Evolutionary conservation across 2,113 vertebrate genomes (phyloP), one percentile per base, ranked within the genome.

Genomic region (Daubentonia madagascariensis): DNA sequence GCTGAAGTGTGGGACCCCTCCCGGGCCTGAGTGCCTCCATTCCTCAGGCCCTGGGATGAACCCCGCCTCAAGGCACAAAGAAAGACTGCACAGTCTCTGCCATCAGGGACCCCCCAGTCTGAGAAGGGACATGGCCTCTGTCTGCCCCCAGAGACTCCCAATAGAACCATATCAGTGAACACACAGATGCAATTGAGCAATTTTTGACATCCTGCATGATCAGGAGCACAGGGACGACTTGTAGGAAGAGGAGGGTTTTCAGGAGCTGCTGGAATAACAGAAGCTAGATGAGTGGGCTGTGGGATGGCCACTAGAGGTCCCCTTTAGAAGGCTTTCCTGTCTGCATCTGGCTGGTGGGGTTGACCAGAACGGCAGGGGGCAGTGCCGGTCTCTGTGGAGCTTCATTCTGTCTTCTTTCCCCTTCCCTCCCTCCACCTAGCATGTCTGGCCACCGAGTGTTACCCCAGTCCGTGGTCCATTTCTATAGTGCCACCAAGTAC

Each of bases 401-500:
- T 22, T 97, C 50, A 96, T 59, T 75, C 23, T 91, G 59, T 0
- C 76, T 0, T 76, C 30, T 84, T 81, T 52, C 72, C 57, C 90
- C 86, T 98, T 92, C 91, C 96, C 90, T 97, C 72, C 75, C 45
- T 94, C 91, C 85, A 63, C 75, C 52, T 98, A 99, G 99, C 98
- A 99, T 99, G 99, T 98, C 98, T 1, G 99, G 99, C 50, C 99
- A 99, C 98, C 99, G 99, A 35, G 98, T 99, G 57, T 79, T 98
- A 43, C 98, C 99, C 0, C 99, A 98, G 73, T 99, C 99, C 0
- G 99, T 99, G 63, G 96, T 97, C 96, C 99, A 99, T 96, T 99
- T 99, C 97, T 99, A 99, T 98, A 99, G 99, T 8, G 99, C 99
- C 96, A 99, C 99, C 94, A 99, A 99, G 98, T 99, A 99, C 0